A percentile compares a stretch with the other conserved stretches of the same genome.
These are phyloP conservation scores for Brenthis daphne DNA, from an alignment of 2,888 invertebrate species.

Conservation along the genomic window DNA sequence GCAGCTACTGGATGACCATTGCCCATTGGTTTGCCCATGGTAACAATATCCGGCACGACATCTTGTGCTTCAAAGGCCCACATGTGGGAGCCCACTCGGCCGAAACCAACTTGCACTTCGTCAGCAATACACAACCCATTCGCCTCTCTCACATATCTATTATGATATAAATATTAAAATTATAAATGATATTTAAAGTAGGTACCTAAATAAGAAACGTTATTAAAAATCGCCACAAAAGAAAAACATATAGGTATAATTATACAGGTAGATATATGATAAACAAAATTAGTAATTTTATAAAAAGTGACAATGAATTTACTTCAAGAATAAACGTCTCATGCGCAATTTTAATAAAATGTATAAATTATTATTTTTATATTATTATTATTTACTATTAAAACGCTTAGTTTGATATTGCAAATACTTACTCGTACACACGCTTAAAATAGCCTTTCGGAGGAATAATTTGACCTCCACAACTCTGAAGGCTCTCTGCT, in stretches of 20 bases:
- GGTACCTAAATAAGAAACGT: too few relatives aligned
- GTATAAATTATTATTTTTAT: neutral
- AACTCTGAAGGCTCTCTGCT: conserved; percentile 97
- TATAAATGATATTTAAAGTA: neutral
- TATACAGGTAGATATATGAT: too few relatives aligned
- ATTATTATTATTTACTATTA: neutral
- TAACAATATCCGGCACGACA: conserved; percentile 97
- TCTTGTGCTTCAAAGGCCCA: conserved; percentile 98
- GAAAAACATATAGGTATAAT: too few relatives aligned
- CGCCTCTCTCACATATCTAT: conserved; percentile 89
- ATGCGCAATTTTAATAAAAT: too few relatives aligned
- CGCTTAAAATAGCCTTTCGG: conserved; percentile 93
- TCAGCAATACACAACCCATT: conserved; percentile 98
- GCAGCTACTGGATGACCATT: conserved; percentile 99
- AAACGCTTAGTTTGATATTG: neutral
- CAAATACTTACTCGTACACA: conserved; percentile 86
- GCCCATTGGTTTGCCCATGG: conserved; percentile 99
- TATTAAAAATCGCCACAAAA: too few relatives aligned
- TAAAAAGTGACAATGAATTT: too few relatives aligned
- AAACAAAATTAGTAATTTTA: too few relatives aligned
- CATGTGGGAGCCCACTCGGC: conserved; percentile 96
- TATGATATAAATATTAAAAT: conserved; percentile 7
- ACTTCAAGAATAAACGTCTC: too few relatives aligned
- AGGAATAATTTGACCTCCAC: conserved; percentile 98
- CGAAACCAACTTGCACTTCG: conserved; percentile 99